phyloP scores from a whole-genome alignment of 2,888 invertebrate genomes.

The Abrostola tripartita region DNA sequence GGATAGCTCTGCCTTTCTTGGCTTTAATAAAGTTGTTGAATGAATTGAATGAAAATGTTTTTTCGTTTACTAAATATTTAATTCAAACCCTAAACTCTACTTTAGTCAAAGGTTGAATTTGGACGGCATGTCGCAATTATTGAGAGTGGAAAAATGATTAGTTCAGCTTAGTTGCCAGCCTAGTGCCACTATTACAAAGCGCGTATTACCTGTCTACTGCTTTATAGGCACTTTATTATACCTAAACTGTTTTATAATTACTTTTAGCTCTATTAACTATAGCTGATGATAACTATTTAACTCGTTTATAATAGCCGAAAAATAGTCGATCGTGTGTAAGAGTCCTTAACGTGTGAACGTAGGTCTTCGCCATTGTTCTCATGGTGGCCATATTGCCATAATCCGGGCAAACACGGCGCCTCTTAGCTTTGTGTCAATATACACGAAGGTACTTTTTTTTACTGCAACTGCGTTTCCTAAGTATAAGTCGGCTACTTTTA shows the following conservation, averaged over 20 bases:
- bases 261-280: too few species aligned
- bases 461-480: constrained; percentile 40
- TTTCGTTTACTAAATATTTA: too few species aligned
- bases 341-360: constrained; percentile 31
- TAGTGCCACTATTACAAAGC: neutral
- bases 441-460: constrained; percentile 28
- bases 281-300: neutral
- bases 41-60: too few species aligned
- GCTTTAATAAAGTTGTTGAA: too few species aligned
- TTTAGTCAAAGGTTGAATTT: neutral
- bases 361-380: constrained; percentile 28
- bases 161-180: neutral
- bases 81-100: neutral
- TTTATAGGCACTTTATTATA: neutral
- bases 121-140: neutral
- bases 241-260: too few species aligned
- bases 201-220: neutral
- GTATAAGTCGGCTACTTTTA: neutral
- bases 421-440: constrained; percentile 40
- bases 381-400: constrained; percentile 27
- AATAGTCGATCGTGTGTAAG: neutral
- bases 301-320: too few species aligned
- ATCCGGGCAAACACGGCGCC: constrained; percentile 23
- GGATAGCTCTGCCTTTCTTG: too few species aligned
- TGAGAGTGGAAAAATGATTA: neutral